phyloP scores from a whole-genome alignment of 2,797 vertebrate species.

The Florisuga fusca region DNA sequence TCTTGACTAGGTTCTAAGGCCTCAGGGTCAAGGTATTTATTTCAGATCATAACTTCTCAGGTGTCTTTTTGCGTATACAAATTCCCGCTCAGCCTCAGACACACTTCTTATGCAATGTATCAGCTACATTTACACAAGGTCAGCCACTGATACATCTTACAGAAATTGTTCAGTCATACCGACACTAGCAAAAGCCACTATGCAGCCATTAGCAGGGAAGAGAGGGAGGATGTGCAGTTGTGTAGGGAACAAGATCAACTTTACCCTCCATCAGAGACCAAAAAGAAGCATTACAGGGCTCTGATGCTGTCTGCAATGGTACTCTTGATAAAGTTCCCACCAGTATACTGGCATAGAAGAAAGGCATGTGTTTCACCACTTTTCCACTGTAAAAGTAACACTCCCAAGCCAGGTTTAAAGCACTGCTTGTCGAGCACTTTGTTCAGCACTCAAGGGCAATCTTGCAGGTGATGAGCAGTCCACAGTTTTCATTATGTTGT shows the following conservation, averaged over 20 bases:
- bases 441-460: background rate
- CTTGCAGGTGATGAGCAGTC: rapidly evolving
- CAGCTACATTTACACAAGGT: background rate
- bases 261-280: rapidly evolving
- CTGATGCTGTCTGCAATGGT: background rate
- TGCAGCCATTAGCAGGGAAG: rapidly evolving
- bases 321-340: background rate
- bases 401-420: background rate
- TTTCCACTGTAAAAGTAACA: background rate
- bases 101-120: background rate
- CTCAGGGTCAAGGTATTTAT: background rate
- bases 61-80: background rate
- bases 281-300: background rate
- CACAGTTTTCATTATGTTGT: background rate
- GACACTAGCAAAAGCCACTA: background rate
- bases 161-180: background rate
- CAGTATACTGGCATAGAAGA: background rate
- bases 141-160: background rate
- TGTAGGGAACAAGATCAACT: background rate
- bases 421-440: background rate
- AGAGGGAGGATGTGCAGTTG: background rate
- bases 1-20: background rate
- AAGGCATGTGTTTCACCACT: background rate
- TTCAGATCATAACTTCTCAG: background rate
- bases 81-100: background rate